Conservation (phyloP, 2,797 vertebrate species). For the Leptatherina wallacei region DNA sequence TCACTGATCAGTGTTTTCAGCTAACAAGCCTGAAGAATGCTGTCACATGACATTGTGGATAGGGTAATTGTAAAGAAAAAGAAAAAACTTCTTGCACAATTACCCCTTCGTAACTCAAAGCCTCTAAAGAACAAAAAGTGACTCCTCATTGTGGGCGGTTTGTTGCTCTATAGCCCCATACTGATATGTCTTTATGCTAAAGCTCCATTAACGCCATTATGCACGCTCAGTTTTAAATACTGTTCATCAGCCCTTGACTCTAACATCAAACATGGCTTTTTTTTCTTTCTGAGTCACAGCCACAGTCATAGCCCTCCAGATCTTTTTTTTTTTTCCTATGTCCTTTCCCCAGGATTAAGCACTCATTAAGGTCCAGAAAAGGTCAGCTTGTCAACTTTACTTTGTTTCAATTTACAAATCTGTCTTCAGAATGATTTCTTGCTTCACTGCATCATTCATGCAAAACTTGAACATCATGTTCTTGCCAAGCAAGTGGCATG, state of each 20-base stretch:
- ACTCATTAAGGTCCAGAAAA: slow-evolving; percentile 74
- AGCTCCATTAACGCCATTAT: slow-evolving; percentile 12
- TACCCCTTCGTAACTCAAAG: slow-evolving; percentile 16
- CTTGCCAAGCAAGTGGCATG: slow-evolving; percentile 31
- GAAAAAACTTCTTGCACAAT: slow-evolving; percentile 16
- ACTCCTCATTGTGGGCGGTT: slow-evolving; percentile 25
- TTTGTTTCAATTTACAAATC: slow-evolving; percentile 69
- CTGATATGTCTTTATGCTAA: slow-evolving; percentile 25
- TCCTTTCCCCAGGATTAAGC: slow-evolving; percentile 59
- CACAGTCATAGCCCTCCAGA: slow-evolving; percentile 49
- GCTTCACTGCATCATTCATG: slow-evolving; percentile 44
- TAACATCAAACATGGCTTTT: slow-evolving; percentile 30
- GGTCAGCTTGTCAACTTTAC: slow-evolving; percentile 77
- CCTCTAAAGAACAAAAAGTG: slow-evolving; percentile 18
- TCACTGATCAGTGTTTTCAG: slow-evolving; percentile 32
- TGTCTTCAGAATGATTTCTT: slow-evolving; percentile 37
- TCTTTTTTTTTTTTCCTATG: slow-evolving; percentile 32
- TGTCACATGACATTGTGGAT: slow-evolving; percentile 20
- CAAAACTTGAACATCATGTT: slow-evolving; percentile 35
- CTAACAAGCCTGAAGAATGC: slow-evolving; percentile 23
- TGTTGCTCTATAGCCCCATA: slow-evolving; percentile 27
- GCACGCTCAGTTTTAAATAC: slow-evolving; percentile 27
- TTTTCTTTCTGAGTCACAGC: slow-evolving; percentile 61
- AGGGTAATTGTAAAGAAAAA: slow-evolving; percentile 1
- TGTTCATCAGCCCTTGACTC: slow-evolving; percentile 25